phyloP scores from a whole-genome alignment of 2,888 invertebrate genomes.

The Keiferia lycopersicella region DNA sequence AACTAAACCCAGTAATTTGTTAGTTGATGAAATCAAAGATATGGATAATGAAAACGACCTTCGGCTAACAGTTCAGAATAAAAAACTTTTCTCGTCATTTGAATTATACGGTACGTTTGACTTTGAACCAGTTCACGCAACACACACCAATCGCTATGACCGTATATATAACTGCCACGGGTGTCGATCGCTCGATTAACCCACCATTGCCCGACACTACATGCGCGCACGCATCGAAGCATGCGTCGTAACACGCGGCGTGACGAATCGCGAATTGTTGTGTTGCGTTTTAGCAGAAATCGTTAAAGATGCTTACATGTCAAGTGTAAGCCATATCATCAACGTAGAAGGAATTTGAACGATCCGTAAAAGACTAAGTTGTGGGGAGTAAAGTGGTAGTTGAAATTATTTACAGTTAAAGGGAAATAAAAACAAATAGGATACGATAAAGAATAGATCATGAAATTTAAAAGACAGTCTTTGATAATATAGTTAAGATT shows the following conservation, averaged over 20 bases:
- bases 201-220: background rate
- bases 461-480: too few relatives aligned
- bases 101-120: background rate
- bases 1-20: too few relatives aligned
- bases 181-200: too few relatives aligned
- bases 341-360: background rate
- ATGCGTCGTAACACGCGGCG: slow-evolving; percentile 28
- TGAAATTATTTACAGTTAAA: too few relatives aligned
- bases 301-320: background rate
- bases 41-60: too few relatives aligned
- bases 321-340: background rate
- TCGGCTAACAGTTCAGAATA: too few relatives aligned
- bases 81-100: too few relatives aligned
- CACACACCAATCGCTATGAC: background rate
- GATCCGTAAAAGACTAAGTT: background rate
- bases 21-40: too few relatives aligned
- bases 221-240: slow-evolving; percentile 24
- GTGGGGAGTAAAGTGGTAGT: too few relatives aligned
- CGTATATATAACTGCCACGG: background rate
- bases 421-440: too few relatives aligned
- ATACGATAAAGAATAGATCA: too few relatives aligned
- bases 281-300: slow-evolving; percentile 1
- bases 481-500: too few relatives aligned
- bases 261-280: slow-evolving; percentile 37
- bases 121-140: background rate